Evolutionary conservation across 1,140 invertebrate genomes (phyloP).

Genomic region (Scaptodrosophila lebanonensis): DNA sequence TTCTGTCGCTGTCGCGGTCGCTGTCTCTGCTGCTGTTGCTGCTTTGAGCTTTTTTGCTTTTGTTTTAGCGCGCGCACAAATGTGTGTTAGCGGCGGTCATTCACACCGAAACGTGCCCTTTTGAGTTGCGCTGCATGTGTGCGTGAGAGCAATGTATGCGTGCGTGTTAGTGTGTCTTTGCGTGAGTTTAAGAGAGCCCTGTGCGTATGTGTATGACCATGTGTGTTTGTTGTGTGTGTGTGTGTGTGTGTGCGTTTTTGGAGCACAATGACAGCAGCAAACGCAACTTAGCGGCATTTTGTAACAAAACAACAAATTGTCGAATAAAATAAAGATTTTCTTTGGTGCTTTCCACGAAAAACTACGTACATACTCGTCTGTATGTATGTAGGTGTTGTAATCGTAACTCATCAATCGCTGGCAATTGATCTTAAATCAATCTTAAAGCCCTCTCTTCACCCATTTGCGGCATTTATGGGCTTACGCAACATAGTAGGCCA

Average conservation of each 20-base stretch:
- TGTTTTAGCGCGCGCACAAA: conserved; percentile 74
- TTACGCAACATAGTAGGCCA: conserved; percentile 14
- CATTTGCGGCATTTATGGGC: conserved; percentile 56
- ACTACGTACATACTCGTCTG: too few species aligned
- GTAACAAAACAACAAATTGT: too few species aligned
- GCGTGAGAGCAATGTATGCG: background rate
- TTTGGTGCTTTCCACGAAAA: too few species aligned
- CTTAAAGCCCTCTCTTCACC: conserved; percentile 50
- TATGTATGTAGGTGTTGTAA: too few species aligned
- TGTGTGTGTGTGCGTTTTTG: conserved; percentile 21
- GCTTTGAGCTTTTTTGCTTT: conserved; percentile 46
- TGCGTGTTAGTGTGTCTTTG: conserved; percentile 1
- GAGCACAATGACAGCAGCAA: conserved; percentile 33
- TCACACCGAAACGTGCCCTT: conserved; percentile 76
- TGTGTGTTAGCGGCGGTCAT: conserved; percentile 77
- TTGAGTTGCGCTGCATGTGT: conserved; percentile 32
- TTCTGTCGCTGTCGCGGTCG: conserved; percentile 37
- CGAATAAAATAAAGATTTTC: too few species aligned
- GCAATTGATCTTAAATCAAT: too few species aligned
- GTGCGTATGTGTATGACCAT: conserved; percentile 1
- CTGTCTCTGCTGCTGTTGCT: conserved; percentile 28
- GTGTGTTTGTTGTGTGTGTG: conserved; percentile 9
- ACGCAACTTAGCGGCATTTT: too few species aligned
- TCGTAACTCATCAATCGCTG: too few species aligned
- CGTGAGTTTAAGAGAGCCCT: conserved; percentile 1